phyloP scores from a whole-genome alignment of 1,140 invertebrate genomes.

The Cydia amplana region DNA sequence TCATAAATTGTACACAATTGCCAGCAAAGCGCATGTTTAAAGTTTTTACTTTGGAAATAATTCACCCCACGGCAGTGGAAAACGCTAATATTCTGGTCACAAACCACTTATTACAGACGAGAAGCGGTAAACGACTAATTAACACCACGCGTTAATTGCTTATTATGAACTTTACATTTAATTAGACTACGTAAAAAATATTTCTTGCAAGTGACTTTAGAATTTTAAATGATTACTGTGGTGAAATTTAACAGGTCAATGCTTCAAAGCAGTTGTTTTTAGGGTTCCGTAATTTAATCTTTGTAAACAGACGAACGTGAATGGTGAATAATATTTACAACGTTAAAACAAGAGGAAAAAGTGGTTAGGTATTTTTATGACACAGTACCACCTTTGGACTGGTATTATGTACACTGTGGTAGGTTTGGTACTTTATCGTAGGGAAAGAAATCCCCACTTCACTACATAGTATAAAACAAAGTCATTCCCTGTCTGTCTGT shows the following conservation, averaged over 20 bases:
- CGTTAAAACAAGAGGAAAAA: too few relatives aligned
- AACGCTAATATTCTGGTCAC: not conserved
- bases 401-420: too few relatives aligned
- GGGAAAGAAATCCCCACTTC: too few relatives aligned
- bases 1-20: too few relatives aligned
- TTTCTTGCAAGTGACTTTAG: not conserved
- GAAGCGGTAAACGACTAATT: not conserved
- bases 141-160: conserved; percentile 3
- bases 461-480: too few relatives aligned
- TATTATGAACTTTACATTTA: conserved; percentile 1
- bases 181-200: not conserved
- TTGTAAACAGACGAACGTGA: not conserved
- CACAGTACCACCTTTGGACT: too few relatives aligned
- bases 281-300: too few relatives aligned
- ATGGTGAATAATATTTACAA: too few relatives aligned
- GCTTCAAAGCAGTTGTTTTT: not conserved
- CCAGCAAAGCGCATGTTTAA: too few relatives aligned
- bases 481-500: too few relatives aligned
- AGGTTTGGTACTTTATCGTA: too few relatives aligned
- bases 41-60: not conserved
- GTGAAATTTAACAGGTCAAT: conserved; percentile 9
- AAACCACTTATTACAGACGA: not conserved
- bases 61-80: not conserved
- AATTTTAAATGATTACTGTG: not conserved
- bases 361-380: too few relatives aligned